Evolutionary conservation across 2,113 vertebrate species (phyloP), one percentile per base, ranked within the genome.

Genomic region (Chaenocephalus aceratus): DNA sequence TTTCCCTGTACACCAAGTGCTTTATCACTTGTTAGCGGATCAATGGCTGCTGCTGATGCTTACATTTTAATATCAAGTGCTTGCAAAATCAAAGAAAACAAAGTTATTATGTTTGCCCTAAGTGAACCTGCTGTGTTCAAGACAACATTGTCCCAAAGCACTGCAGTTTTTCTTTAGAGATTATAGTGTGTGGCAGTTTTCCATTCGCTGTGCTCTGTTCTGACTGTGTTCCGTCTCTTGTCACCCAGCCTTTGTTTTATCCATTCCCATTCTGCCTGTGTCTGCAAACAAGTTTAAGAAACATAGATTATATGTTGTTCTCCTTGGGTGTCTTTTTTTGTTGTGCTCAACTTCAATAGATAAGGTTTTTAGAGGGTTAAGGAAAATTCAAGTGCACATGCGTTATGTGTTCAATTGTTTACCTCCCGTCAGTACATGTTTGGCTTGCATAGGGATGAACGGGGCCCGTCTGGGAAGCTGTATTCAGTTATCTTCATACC

Each of bases 1-100:
- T 73, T 78, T 80, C 45, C 36, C 56, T 72, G 11, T 36, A 68
- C 71, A 58, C 62, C 13, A 67, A 57, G 6, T 49, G 8, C 52
- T 84, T 61, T 21, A 72, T 84, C 81, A 61, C 71, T 61, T 53
- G 62, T 76, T 58, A 68, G 77, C 46, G 46, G 48, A 75, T 76
- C 36, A 3, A 74, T 75, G 54, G 13, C 62, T 60, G 30, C 41
- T 21, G 56, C 26, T 60, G 36, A 46, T 36, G 68, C 58, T 66
- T 74, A n/a, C 46, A 53, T 65, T 30, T 62, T 68, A 73, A 75
- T 86, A 48, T 60, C n/a, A 75, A 85, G 58, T 36, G 16, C 51
- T 36, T 45, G 53, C 53, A 23, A 72, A 63, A 81, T 68, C 63
- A 64, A 46, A 72, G 11, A 56, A 0, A 56, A 30, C 49, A 7